These are phyloP conservation scores for Meliscaeva auricollis DNA, from an alignment of 2,888 invertebrate species.

Conservation along the genomic window DNA sequence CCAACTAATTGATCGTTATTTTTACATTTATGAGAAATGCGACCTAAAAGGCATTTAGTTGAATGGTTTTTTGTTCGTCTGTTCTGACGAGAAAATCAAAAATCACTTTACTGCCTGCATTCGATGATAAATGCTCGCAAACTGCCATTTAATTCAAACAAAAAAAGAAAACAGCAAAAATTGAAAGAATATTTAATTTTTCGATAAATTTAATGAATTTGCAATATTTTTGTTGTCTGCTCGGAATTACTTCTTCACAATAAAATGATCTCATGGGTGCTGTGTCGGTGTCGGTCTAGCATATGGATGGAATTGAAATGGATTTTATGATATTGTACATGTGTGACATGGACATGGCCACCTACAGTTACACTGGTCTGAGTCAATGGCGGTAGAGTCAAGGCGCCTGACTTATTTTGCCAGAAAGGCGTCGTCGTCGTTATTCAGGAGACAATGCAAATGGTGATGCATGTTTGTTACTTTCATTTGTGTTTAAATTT, in stretches of 20 bases:
- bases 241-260: conserved; percentile 24
- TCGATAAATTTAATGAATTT: conserved; percentile 65
- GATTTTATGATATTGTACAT: conserved; percentile 58
- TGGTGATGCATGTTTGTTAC: conserved; percentile 33
- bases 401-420: conserved; percentile 59
- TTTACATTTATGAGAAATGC: conserved; percentile 47
- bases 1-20: conserved; percentile 77
- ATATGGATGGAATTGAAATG: conserved; percentile 42
- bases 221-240: conserved; percentile 46
- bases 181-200: conserved; percentile 37
- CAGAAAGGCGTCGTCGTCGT: conserved; percentile 34
- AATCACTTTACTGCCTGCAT: conserved; percentile 46
- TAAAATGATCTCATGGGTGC: conserved; percentile 60
- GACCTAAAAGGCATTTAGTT: neutral
- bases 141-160: conserved; percentile 33
- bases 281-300: neutral
- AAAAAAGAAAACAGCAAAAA: neutral
- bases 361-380: conserved; percentile 55
- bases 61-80: conserved; percentile 2
- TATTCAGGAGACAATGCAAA: conserved; percentile 45
- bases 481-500: conserved; percentile 17
- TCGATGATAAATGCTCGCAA: conserved; percentile 61
- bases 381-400: conserved; percentile 59
- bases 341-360: conserved; percentile 61
- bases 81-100: conserved; percentile 53